Conservation (phyloP, 2,113 vertebrate species). For the Turdus rufiventris region DNA sequence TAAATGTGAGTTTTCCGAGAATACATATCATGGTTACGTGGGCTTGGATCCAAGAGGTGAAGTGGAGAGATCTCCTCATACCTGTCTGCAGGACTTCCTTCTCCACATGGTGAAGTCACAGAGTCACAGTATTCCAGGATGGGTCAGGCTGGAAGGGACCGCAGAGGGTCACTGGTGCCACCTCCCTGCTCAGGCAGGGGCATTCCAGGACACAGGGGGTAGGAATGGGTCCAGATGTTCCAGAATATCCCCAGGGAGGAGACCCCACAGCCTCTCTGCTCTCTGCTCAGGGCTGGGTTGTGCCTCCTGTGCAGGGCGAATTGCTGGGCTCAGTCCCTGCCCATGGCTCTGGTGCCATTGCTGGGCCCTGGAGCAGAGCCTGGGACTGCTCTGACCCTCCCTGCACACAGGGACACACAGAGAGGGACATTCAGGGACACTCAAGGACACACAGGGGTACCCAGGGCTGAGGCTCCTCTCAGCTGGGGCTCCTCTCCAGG, state of each 20-base stretch:
- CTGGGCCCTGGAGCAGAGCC: neutral
- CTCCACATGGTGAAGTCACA: neutral
- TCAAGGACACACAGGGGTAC: neutral
- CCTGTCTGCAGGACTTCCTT: neutral
- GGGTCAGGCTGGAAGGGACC: neutral
- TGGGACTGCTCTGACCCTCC: neutral
- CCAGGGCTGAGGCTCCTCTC: neutral
- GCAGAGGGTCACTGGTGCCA: neutral
- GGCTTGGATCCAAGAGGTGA: neutral
- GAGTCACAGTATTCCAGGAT: neutral
- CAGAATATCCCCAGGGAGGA: neutral
- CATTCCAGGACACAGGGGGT: neutral
- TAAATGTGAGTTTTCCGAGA: neutral
- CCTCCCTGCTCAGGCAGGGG: neutral
- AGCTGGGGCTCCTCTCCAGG: neutral
- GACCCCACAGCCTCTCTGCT: neutral
- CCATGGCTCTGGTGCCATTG: fast-evolving
- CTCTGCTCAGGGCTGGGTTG: neutral
- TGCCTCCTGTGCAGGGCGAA: neutral
- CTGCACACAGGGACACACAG: no score
- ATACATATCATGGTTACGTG: neutral
- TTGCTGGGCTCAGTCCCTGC: neutral
- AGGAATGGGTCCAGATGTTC: fast-evolving
- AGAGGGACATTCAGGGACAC: no score
- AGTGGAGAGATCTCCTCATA: neutral